These are phyloP conservation scores for Phyllostomus discolor DNA, from an alignment of 2,113 vertebrate genomes.

Conservation along the genomic window DNA sequence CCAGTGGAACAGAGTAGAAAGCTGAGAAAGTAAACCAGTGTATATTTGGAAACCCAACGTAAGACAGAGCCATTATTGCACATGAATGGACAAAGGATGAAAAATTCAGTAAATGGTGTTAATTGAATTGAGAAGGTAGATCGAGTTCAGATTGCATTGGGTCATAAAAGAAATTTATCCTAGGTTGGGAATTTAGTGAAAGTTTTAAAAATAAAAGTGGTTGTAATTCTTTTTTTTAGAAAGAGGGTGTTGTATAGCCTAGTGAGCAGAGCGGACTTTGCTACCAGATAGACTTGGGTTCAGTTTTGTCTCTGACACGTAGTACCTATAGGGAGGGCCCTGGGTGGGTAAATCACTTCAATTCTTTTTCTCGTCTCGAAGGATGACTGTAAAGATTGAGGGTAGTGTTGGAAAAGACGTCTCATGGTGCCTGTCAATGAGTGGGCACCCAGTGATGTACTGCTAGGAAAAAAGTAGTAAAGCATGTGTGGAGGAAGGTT, in stretches of 20 bases:
- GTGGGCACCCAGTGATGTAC: neutral
- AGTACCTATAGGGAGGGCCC: neutral
- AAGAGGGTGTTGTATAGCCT: neutral
- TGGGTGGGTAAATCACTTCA: neutral
- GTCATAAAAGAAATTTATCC: neutral
- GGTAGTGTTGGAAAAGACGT: neutral
- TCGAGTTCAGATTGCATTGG: neutral
- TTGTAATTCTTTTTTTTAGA: neutral
- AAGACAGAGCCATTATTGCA: neutral
- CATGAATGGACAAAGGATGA: neutral
- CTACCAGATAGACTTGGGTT: neutral
- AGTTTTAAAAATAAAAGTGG: neutral
- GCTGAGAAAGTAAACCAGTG: neutral
- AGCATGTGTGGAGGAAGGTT: neutral
- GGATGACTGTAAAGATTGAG: neutral
- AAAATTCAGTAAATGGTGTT: neutral
- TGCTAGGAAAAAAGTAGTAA: neutral
- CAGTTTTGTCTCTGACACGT: neutral
- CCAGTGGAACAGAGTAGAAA: neutral
- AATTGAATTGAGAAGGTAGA: neutral
- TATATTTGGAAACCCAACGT: neutral
- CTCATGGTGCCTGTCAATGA: neutral
- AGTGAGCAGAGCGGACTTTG: neutral
- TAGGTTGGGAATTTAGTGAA: neutral
- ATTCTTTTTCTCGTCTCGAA: neutral